Evolutionary conservation across 2,797 vertebrate species (phyloP).

Genomic region (Sphaeramia orbicularis): DNA sequence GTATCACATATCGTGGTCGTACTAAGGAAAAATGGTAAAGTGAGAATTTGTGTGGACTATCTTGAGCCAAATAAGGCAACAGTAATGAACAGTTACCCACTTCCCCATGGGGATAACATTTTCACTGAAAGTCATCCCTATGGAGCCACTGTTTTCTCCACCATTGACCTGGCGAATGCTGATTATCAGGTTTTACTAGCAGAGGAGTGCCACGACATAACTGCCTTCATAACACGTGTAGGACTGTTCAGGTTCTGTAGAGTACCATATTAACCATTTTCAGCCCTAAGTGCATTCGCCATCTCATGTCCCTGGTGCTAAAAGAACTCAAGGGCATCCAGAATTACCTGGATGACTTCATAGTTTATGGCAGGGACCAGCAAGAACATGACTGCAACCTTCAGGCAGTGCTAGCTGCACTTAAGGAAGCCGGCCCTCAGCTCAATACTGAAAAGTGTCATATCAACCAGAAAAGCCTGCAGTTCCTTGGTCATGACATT

Average conservation of each 20-base stretch:
- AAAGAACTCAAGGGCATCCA: constrained; percentile 5
- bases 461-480: not conserved
- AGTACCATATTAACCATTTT: constrained; percentile 2
- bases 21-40: not conserved
- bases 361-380: not conserved
- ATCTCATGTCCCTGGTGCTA: constrained; percentile 5
- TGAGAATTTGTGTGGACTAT: constrained; percentile 5
- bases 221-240: constrained; percentile 11
- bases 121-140: constrained; percentile 5
- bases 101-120: constrained; percentile 1
- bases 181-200: constrained; percentile 21
- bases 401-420: no score
- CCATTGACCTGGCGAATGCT: constrained; percentile 17
- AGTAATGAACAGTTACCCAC: constrained; percentile 8
- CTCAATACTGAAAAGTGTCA: not conserved
- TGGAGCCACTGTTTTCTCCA: constrained; percentile 19
- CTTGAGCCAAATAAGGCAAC: constrained; percentile 11
- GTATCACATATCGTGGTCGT: constrained; percentile 12
- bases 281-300: constrained; percentile 16
- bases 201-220: constrained; percentile 9
- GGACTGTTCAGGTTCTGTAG: not conserved
- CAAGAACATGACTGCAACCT: not conserved
- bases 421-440: no score
- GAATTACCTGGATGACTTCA: not conserved
- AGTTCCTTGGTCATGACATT: not conserved